Evolutionary conservation across 2,113 vertebrate genomes (phyloP).

Genomic region (Dipodomys ordii): DNA sequence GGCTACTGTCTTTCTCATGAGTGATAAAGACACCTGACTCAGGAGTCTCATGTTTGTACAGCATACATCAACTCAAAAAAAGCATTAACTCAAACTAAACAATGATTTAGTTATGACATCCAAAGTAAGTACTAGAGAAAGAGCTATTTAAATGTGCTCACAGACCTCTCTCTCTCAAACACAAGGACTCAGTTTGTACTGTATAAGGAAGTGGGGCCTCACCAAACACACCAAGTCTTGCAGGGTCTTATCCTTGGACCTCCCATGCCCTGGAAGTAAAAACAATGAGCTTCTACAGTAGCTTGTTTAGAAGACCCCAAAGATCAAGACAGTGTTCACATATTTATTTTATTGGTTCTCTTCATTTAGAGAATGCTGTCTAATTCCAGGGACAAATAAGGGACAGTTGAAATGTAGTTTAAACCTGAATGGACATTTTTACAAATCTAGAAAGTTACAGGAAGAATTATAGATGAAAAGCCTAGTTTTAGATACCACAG

Average conservation of each 20-base stretch:
- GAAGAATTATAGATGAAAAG: not conserved
- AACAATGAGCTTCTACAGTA: not conserved
- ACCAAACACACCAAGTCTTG: not conserved
- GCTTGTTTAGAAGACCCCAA: not conserved
- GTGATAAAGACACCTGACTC: not conserved
- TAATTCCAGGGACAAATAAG: not conserved
- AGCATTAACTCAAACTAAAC: too few species aligned
- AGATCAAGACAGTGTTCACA: not conserved
- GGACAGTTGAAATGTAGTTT: not conserved
- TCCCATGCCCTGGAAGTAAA: not conserved
- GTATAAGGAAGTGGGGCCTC: not conserved
- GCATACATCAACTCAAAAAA: too few species aligned
- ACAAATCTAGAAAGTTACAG: not conserved
- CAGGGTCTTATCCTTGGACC: not conserved
- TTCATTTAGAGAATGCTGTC: not conserved
- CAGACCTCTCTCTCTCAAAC: too few species aligned
- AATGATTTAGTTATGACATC: too few species aligned
- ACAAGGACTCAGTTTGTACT: not conserved
- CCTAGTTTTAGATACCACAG: not conserved
- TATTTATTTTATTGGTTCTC: not conserved
- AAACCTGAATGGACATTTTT: not conserved
- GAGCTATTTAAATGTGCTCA: too few species aligned
- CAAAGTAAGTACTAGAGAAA: too few species aligned
- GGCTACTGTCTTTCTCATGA: fast-evolving
- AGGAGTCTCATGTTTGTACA: not conserved